These are phyloP conservation scores for Cladorhizidae sp. DNA, from an alignment of 37 sponge, comb jelly and placozoan species.

Conservation along the genomic window DNA sequence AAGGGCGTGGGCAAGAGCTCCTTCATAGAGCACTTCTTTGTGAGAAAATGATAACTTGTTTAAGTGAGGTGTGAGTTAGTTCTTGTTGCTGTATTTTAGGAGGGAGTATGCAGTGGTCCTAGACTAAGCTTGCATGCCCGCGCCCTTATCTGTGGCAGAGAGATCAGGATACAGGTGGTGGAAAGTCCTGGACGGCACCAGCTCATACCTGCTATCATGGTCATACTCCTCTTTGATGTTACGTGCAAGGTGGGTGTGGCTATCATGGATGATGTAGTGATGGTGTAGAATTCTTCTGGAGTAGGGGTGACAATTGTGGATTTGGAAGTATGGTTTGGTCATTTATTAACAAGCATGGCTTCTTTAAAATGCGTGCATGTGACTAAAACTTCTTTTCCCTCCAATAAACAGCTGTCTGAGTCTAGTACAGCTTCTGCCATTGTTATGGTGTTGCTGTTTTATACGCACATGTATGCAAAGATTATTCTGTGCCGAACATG, in stretches of 20 bases:
- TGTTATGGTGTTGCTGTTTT: no score
- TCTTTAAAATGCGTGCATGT: background rate
- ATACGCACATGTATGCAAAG: no score
- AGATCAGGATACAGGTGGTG: conserved; percentile 14
- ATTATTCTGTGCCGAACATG: no score
- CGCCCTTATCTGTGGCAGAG: conserved; percentile 8
- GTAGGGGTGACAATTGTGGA: no score
- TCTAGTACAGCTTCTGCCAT: no score
- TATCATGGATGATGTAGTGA: no score
- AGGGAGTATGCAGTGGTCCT: background rate
- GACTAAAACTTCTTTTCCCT: no score
- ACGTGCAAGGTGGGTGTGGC: conserved; percentile 36
- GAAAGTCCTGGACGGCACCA: conserved; percentile 23
- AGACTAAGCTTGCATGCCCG: background rate
- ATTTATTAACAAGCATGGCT: no score
- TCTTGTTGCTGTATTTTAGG: background rate
- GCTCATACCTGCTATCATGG: conserved; percentile 24
- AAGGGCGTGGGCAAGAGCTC: conserved; percentile 65
- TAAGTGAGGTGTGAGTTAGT: background rate
- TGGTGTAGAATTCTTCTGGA: no score
- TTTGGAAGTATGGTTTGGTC: no score
- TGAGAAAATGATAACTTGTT: background rate
- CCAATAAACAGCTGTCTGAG: no score
- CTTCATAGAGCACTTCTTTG: conserved; percentile 50
- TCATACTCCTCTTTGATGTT: conserved; percentile 55